Evolutionary conservation across 2,888 invertebrate species (phyloP).

Genomic region (Julus scanicus): DNA sequence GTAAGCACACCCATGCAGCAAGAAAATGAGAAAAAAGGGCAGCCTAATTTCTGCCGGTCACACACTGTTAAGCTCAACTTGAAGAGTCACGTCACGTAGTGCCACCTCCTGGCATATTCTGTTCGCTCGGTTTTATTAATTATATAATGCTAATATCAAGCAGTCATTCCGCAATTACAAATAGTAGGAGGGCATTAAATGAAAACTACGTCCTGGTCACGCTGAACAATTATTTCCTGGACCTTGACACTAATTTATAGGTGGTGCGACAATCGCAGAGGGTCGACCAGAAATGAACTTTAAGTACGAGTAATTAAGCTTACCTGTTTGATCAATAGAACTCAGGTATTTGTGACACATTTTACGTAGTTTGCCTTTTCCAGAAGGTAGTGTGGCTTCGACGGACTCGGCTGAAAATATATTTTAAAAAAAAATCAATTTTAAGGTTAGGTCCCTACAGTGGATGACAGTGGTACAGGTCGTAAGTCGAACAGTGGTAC

Average conservation of each 20-base stretch:
- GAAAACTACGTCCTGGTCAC: not conserved
- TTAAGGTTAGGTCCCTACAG: too few relatives aligned
- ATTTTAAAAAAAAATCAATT: not conserved
- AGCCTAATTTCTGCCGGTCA: not conserved
- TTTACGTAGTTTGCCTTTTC: conserved; percentile 62
- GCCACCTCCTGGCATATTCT: conserved; percentile 46
- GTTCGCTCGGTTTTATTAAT: conserved; percentile 25
- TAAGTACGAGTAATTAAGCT: conserved; percentile 51
- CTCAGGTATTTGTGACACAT: conserved; percentile 66
- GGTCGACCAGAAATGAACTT: not conserved
- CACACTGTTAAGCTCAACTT: conserved; percentile 4
- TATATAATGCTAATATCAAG: conserved; percentile 44
- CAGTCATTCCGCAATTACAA: conserved; percentile 30
- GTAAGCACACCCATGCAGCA: not conserved
- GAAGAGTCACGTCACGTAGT: not conserved
- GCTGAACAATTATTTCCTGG: not conserved
- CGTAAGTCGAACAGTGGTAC: too few relatives aligned
- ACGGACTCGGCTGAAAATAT: not conserved
- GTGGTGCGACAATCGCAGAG: not conserved
- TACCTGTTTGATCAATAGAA: conserved; percentile 67
- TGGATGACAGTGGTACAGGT: too few relatives aligned
- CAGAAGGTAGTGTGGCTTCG: not conserved
- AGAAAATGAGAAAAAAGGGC: not conserved
- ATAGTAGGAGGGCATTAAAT: conserved; percentile 4
- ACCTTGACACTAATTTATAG: too few relatives aligned